A percentile compares a stretch with the other conserved stretches of the same genome.
phyloP scores from a whole-genome alignment of 2,888 invertebrate species.

The Pherbina coryleti region DNA sequence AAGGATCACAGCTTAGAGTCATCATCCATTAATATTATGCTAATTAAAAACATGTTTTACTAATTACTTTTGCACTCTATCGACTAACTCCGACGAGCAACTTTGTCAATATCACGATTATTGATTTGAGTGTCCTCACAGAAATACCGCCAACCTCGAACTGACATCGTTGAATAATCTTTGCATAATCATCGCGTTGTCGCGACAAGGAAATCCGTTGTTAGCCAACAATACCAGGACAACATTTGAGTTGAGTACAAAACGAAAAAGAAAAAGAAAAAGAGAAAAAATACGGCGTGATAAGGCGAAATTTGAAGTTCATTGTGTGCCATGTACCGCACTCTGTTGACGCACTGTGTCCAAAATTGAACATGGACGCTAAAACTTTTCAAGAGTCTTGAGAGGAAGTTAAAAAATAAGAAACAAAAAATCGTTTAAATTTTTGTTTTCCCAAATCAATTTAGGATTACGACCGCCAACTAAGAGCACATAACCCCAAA shows the following conservation, averaged over 20 bases:
- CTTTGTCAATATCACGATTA: neutral
- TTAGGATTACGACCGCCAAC: too few relatives aligned
- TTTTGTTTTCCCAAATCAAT: too few relatives aligned
- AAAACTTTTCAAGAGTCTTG: neutral
- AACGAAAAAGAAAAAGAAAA: neutral
- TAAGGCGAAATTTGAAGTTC: conserved; percentile 9
- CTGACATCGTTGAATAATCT: neutral
- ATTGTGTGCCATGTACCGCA: neutral
- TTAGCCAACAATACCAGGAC: neutral
- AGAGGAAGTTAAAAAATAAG: too few relatives aligned
- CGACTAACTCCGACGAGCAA: neutral
- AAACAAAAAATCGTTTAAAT: too few relatives aligned
- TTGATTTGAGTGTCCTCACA: neutral
- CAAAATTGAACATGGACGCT: too few relatives aligned
- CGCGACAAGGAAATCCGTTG: neutral
- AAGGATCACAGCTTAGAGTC: neutral
- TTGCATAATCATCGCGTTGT: conserved; percentile 1
- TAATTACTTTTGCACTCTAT: neutral
- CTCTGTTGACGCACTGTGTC: neutral
- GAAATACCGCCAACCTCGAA: conserved; percentile 5
- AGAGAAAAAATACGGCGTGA: neutral
- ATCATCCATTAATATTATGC: neutral
- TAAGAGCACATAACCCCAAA: too few relatives aligned
- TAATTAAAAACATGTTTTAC: conserved; percentile 12
- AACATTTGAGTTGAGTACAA: neutral